Conservation (phyloP, 2,888 invertebrate species). For the Daptonema setosum region DNA sequence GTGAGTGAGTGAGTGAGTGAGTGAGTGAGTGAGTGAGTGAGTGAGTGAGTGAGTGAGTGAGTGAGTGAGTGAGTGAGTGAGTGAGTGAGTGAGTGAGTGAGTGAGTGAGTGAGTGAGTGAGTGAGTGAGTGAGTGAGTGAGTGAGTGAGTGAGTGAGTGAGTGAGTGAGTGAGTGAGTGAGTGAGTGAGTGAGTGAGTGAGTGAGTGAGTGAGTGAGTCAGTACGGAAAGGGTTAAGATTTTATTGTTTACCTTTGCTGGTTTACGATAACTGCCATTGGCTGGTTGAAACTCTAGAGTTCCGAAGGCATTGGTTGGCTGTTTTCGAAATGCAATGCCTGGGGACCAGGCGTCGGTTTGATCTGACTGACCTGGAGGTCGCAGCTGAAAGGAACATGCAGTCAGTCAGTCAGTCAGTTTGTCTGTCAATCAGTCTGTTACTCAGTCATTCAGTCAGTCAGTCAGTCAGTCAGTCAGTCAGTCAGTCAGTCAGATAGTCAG, state of each 20-base stretch:
- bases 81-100: constrained; percentile 3
- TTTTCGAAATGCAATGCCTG: not conserved
- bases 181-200: constrained; percentile 5
- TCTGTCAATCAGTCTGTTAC: too few species aligned
- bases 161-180: not conserved
- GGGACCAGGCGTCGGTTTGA: too few species aligned
- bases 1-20: too few species aligned
- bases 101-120: not conserved
- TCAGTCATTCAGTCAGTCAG: too few species aligned
- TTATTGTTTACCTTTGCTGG: not conserved
- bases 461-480: too few species aligned
- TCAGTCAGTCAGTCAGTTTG: too few species aligned
- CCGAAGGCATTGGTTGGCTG: not conserved
- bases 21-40: constrained; percentile 3
- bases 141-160: constrained; percentile 3
- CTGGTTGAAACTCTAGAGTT: not conserved
- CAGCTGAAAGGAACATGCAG: too few species aligned
- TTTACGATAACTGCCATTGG: not conserved
- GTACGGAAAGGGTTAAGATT: not conserved
- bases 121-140: constrained; percentile 1
- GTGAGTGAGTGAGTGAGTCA: constrained; percentile 5
- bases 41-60: constrained; percentile 2
- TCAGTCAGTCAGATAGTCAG: too few species aligned
- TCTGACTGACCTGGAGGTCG: too few species aligned
- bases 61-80: not conserved